These are phyloP conservation scores for Notothenia coriiceps DNA, from an alignment of 2,113 vertebrate species.

Conservation along the genomic window DNA sequence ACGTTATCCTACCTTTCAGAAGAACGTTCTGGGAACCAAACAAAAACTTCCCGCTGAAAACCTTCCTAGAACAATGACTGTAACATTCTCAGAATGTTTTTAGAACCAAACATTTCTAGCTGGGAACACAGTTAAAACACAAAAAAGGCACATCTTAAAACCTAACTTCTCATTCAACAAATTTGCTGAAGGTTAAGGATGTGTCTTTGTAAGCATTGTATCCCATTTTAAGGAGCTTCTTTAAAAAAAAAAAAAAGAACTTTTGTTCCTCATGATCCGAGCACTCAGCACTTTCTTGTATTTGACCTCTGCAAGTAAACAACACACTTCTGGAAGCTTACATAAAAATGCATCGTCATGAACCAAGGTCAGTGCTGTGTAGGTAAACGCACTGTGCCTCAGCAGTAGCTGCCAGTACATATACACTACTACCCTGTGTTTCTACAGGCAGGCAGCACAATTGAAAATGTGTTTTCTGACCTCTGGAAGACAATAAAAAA, in stretches of 20 bases:
- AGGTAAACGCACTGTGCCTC: neutral
- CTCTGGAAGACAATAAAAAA: neutral
- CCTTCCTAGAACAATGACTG: no score
- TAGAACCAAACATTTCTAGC: no score
- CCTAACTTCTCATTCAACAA: neutral
- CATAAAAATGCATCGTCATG: conserved; percentile 50
- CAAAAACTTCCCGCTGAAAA: no score
- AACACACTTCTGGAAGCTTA: conserved; percentile 17
- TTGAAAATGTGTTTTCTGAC: neutral
- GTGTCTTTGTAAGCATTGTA: neutral
- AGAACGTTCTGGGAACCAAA: no score
- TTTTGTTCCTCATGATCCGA: neutral
- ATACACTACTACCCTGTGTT: neutral
- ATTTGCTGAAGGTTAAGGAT: conserved; percentile 1
- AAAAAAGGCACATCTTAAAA: neutral
- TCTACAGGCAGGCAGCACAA: neutral
- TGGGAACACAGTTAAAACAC: neutral
- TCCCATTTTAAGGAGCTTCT: neutral
- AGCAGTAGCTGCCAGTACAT: conserved; percentile 7
- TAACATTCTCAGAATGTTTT: no score
- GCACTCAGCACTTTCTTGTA: neutral
- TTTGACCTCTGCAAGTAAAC: conserved; percentile 34
- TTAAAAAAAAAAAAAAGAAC: neutral
- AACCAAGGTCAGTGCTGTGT: conserved; percentile 45
- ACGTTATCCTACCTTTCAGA: no score